Base-by-base conservation (phyloP, 2,113 vertebrate species). In the Eublepharis macularius region DNA sequence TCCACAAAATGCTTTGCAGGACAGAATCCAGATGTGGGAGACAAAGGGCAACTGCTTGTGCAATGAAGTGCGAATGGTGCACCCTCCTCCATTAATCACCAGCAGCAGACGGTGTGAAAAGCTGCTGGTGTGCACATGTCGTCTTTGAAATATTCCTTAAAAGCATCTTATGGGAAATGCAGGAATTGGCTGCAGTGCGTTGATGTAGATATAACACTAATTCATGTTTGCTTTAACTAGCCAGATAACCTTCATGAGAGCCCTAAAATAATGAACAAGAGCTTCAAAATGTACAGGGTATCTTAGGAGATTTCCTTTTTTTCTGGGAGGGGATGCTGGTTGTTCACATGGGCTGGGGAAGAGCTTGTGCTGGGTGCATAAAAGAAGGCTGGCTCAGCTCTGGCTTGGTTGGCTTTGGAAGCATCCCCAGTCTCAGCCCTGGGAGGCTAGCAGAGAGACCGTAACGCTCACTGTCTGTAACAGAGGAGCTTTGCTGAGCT, bases 251-350 rank as follows among this genome's bases (percentile, higher is more conserved):
- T 45, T 43, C 87, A 16, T 13, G 78, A 34, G 4, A n/a, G 82
- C 83, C 73, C 39, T 14, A 32, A 76, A n/a, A 80, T 36, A 73
- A 86, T 86, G 83, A 85, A 88, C 19, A 34, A 69, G 14, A 34
- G 66, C 4, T 70, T 17, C 17, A 70, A 70, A 70, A 70, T 21
- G 3, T 36, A 70, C 36, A 70, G 8, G 34, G 45, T 4, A 32
- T 9, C 16, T 19, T 8, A 21, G 14, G 47, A 39, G 3, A 8
- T 87, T 81, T 78, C 17, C 13, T 39, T 24, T 41, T 4, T 70
- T 12, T 14, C 6, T 14, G 69, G 69, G 2, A 36, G 68, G 49
- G 69, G 69, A 34, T n/a, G n/a, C 21, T 36, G 17, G 17, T 70
- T 5, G 19, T 5, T 63, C 45, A 47, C 10, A 10, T 47, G 49